These are phyloP conservation scores for Drosophila aff. DNA, from an alignment of 1,140 invertebrate species.

Conservation along the genomic window DNA sequence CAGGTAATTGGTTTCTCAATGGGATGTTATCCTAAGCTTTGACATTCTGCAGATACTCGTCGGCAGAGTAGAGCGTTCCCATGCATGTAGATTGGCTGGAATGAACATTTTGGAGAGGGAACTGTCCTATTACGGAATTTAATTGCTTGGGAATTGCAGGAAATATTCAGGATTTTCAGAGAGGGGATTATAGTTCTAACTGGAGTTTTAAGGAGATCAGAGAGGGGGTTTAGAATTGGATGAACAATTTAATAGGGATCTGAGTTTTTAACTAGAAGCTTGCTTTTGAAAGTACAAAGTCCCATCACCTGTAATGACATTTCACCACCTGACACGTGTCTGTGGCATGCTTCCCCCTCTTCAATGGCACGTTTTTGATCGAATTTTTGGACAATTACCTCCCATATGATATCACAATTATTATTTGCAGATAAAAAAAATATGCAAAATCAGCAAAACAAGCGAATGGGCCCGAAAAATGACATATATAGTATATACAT, in stretches of 20 bases:
- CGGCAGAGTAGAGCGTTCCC: not conserved
- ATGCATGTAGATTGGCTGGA: slow-evolving; percentile 32
- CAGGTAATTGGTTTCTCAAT: slow-evolving; percentile 47
- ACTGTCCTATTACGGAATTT: slow-evolving; percentile 19
- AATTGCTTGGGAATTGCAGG: slow-evolving; percentile 11
- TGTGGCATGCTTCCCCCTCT: slow-evolving; percentile 17
- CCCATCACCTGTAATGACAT: not conserved
- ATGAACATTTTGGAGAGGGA: not conserved
- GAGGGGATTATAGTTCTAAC: not conserved
- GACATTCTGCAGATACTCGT: slow-evolving; percentile 20
- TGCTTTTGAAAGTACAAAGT: not conserved
- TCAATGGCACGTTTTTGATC: slow-evolving; percentile 54
- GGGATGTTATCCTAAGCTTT: slow-evolving; percentile 34
- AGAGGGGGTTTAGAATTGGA: not conserved
- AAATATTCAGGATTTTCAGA: not conserved
- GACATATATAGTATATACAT: not conserved
- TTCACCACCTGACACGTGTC: slow-evolving; percentile 40
- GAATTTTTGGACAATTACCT: slow-evolving; percentile 13
- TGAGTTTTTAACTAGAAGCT: not conserved
- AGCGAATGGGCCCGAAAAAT: slow-evolving; percentile 1
- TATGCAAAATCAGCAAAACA: slow-evolving; percentile 45
- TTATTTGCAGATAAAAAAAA: slow-evolving; percentile 25
- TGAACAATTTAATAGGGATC: not conserved
- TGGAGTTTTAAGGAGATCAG: not conserved
- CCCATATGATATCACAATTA: slow-evolving; percentile 26